Evolutionary conservation across 2,888 invertebrate genomes (phyloP), one percentile per base, ranked within the genome.

Genomic region (Catocala fraxini): DNA sequence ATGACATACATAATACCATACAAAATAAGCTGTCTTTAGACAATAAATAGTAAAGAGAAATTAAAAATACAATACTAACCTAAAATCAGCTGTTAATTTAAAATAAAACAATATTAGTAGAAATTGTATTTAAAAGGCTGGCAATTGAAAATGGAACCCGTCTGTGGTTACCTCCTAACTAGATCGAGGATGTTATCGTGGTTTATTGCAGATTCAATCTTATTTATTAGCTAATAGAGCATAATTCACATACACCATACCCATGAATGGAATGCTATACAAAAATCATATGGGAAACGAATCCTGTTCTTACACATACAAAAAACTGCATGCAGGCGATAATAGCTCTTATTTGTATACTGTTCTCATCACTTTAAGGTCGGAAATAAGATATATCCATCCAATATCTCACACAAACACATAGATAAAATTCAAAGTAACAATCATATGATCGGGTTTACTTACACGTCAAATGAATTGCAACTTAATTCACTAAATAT

Each of bases 201-300:
- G 43, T 4, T 53, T 55, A 74, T 34, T 15, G 41, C 6, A 87
- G 75, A 76, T 70, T 65, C n/a, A 57, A 73, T 83, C 71, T 74
- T 87, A 83, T 25, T 0, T 0, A 6, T 0, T 0, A 0, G 0
- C 0, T 0, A 0, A 13, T 82, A 88, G 58, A 73, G 65, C 53
- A 52, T 34, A 83, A 70, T 80, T 71, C 80, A 51, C 54, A 34
- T 63, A 60, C 25, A 12, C 15, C 11, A 52, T 48, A 63, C 54
- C 59, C 69, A 56, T 72, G 76, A 82, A 84, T 81, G 90, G 90
- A 91, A 91, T 92, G 90, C 85, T 85, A 89, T 85, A 91, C 90
- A 89, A 88, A 90, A 90, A 91, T 91, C 91, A 91, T 92, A 91
- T 92, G 91, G 90, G 90, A 89, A 88, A 83, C 83, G 75, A 89